phyloP scores from a whole-genome alignment of 2,797 vertebrate species.

The Sebastes ruberrimus region DNA sequence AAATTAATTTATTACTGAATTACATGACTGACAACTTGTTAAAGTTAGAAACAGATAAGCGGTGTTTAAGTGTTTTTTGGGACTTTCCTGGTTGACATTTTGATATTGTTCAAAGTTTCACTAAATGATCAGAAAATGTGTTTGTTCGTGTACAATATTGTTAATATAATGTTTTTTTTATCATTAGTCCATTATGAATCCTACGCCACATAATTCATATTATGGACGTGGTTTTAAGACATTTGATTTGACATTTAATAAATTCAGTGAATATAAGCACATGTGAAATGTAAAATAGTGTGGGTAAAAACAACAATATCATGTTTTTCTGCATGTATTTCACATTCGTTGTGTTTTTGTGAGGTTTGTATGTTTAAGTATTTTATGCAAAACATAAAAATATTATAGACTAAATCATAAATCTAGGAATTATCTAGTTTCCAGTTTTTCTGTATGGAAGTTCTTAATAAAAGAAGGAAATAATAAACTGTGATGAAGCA shows the following conservation, averaged over 20 bases:
- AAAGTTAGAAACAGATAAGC: too few species aligned
- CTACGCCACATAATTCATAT: not conserved
- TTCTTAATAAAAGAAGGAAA: too few species aligned
- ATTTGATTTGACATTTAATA: not conserved
- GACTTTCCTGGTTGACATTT: not conserved
- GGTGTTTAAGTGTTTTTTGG: too few species aligned
- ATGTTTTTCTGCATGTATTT: rapidly evolving
- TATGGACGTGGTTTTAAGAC: rapidly evolving
- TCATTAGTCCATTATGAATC: too few species aligned
- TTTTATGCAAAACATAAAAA: not conserved
- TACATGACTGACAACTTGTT: too few species aligned
- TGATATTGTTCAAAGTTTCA: rapidly evolving
- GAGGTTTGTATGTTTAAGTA: not conserved
- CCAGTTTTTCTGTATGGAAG: not conserved
- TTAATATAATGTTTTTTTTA: too few species aligned
- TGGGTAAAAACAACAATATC: not conserved
- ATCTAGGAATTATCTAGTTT: not conserved
- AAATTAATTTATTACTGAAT: too few species aligned
- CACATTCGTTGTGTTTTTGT: not conserved
- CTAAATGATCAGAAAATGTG: too few species aligned
- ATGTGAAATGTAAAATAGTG: not conserved
- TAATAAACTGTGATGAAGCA: too few species aligned
- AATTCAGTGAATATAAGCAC: not conserved
- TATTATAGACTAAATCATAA: rapidly evolving
- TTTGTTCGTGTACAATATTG: not conserved